phyloP scores from a whole-genome alignment of 1,140 invertebrate species.

The Heliconius nattereri region DNA sequence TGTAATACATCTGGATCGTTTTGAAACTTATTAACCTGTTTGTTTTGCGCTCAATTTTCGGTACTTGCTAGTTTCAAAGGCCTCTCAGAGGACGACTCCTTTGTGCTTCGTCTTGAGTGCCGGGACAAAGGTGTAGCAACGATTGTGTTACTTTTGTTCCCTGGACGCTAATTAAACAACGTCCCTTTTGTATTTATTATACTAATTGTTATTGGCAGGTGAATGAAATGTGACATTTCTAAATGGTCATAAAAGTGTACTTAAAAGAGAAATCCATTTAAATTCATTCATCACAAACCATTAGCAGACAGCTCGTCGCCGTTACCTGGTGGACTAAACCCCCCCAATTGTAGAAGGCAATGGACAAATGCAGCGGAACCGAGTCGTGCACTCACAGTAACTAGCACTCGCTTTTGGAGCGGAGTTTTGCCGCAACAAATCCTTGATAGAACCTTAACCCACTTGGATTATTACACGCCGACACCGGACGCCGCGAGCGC shows the following conservation, averaged over 20 bases:
- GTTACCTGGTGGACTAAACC: slow-evolving; percentile 51
- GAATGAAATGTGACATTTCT: slow-evolving; percentile 56
- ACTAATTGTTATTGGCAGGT: slow-evolving; percentile 55
- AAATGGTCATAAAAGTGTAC: slow-evolving; percentile 38
- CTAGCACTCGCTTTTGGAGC: slow-evolving; percentile 75
- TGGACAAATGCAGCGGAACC: slow-evolving; percentile 69
- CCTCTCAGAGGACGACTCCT: slow-evolving; percentile 64
- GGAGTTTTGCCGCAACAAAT: slow-evolving; percentile 80
- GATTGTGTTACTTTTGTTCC: slow-evolving; percentile 77
- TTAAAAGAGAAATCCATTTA: slow-evolving; percentile 41
- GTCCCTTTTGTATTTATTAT: slow-evolving; percentile 50
- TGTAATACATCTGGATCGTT: slow-evolving; percentile 80
- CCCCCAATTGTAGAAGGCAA: slow-evolving; percentile 59
- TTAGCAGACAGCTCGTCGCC: slow-evolving; percentile 60
- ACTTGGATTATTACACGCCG: slow-evolving; percentile 79
- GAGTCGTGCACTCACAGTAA: slow-evolving; percentile 73
- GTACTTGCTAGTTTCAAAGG: slow-evolving; percentile 63
- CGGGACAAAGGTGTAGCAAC: slow-evolving; percentile 66
- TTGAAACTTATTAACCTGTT: slow-evolving; percentile 80
- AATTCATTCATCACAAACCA: slow-evolving; percentile 46
- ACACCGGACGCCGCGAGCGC: slow-evolving; percentile 64
- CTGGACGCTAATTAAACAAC: slow-evolving; percentile 73
- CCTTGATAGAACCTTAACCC: slow-evolving; percentile 80
- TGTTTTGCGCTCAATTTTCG: slow-evolving; percentile 69
- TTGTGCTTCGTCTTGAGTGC: slow-evolving; percentile 54